Percentiles rank a stretch among this genome's conserved stretches.
These are phyloP conservation scores for Phragmatobia fuliginosa DNA, from an alignment of 2,888 invertebrate genomes.

Conservation along the genomic window DNA sequence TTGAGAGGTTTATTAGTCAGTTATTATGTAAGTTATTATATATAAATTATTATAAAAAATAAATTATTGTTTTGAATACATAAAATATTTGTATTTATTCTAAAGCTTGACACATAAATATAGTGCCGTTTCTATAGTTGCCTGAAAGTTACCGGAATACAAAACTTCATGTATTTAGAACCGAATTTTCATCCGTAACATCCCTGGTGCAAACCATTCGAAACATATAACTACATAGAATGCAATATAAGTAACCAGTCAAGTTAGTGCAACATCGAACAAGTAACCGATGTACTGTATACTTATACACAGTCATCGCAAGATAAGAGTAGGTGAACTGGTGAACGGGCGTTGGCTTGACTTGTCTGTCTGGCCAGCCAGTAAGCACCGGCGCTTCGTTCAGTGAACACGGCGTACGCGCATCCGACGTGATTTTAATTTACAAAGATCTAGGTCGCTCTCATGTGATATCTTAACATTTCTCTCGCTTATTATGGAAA, in stretches of 20 bases:
- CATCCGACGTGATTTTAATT: slow-evolving; percentile 51
- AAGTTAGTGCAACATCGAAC: slow-evolving; percentile 66
- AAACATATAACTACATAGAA: slow-evolving; percentile 55
- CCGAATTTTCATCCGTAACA: background rate
- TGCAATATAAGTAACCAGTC: slow-evolving; percentile 69
- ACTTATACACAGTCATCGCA: slow-evolving; percentile 67
- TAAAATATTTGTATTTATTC: too few species aligned
- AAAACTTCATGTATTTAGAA: too few species aligned
- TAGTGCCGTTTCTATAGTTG: too few species aligned
- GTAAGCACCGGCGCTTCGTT: slow-evolving; percentile 76
- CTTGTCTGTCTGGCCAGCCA: slow-evolving; percentile 67
- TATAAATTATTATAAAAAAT: too few species aligned
- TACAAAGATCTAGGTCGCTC: slow-evolving; percentile 70
- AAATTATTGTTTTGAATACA: too few species aligned
- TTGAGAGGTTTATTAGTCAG: too few species aligned
- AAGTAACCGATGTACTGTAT: slow-evolving; percentile 54
- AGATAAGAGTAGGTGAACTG: slow-evolving; percentile 83
- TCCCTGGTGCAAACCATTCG: slow-evolving; percentile 35
- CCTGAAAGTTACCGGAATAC: background rate
- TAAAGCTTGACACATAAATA: too few species aligned
- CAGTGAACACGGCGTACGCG: slow-evolving; percentile 77
- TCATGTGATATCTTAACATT: slow-evolving; percentile 74
- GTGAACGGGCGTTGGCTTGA: slow-evolving; percentile 81
- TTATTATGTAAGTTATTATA: too few species aligned
- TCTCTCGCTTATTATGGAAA: slow-evolving; percentile 71